A percentile compares a stretch with the other conserved stretches of the same genome.
These are phyloP conservation scores for Capra hircus DNA, from an alignment of 2,113 vertebrate genomes.

Conservation along the genomic window DNA sequence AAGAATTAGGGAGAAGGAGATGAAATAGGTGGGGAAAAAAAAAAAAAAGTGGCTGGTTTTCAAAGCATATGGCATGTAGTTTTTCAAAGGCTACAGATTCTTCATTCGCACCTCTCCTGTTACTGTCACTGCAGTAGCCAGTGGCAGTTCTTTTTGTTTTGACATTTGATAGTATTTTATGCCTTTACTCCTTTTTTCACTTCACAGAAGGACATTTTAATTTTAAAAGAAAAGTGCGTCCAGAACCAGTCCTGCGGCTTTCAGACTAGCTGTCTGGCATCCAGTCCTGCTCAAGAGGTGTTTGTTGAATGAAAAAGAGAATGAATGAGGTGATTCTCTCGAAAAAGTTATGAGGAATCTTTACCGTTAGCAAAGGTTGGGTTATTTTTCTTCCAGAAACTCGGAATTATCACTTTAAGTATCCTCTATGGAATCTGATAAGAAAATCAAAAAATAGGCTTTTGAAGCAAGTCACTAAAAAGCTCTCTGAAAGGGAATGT, in stretches of 20 bases:
- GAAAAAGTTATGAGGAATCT: background rate
- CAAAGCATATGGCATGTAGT: background rate
- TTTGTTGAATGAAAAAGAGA: conserved; percentile 19
- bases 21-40: background rate
- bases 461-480: background rate
- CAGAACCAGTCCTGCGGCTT: background rate
- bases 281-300: background rate
- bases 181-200: background rate
- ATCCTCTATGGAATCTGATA: background rate
- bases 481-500: background rate
- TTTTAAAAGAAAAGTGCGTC: conserved; percentile 16
- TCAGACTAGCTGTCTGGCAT: background rate
- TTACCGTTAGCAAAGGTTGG: background rate
- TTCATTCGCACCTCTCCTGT: background rate
- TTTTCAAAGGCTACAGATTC: background rate
- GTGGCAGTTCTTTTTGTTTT: background rate
- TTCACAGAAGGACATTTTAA: background rate
- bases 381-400: background rate
- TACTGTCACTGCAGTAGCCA: background rate
- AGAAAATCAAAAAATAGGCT: background rate
- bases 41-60: background rate
- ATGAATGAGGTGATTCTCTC: background rate
- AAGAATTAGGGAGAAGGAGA: background rate
- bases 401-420: background rate
- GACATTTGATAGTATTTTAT: background rate